Conservation (phyloP, 2,797 vertebrate species). For the Pseudochirops cupreus region DNA sequence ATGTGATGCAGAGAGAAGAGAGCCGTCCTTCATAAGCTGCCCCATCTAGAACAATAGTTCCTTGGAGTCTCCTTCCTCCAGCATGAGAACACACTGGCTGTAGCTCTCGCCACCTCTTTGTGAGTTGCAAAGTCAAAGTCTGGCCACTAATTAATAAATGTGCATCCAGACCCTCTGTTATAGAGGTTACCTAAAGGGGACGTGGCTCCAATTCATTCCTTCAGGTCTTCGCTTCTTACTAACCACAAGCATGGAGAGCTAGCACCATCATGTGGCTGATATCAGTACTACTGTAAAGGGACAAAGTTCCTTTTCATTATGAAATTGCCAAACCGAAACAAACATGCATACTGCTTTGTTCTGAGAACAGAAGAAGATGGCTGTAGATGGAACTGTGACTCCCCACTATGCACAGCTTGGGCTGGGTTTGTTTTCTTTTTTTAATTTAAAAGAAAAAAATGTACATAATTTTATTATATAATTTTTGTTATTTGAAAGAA, state of each 20-base stretch:
- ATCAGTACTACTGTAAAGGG: fast-evolving
- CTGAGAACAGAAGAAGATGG: neutral
- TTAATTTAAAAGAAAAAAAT: neutral
- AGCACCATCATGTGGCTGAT: slow-evolving; percentile 65
- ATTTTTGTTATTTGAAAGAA: neutral
- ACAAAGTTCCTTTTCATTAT: neutral
- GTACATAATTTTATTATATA: neutral
- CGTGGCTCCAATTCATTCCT: fast-evolving
- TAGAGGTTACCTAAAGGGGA: neutral
- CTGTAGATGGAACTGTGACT: neutral
- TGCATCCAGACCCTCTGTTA: fast-evolving
- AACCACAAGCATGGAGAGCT: neutral
- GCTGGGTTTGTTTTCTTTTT: neutral
- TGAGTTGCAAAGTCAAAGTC: neutral
- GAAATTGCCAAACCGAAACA: neutral
- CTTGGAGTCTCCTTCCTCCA: neutral
- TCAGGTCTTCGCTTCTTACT: neutral
- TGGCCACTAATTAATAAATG: fast-evolving
- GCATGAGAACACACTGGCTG: neutral
- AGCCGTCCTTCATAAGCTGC: fast-evolving
- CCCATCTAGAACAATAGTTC: neutral
- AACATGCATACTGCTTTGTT: neutral
- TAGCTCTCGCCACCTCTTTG: neutral
- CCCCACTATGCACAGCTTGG: neutral
- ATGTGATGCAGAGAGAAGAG: fast-evolving